Conservation (phyloP, 35 echinoderm and acorn worm species). For the Lytechinus variegatus region DNA sequence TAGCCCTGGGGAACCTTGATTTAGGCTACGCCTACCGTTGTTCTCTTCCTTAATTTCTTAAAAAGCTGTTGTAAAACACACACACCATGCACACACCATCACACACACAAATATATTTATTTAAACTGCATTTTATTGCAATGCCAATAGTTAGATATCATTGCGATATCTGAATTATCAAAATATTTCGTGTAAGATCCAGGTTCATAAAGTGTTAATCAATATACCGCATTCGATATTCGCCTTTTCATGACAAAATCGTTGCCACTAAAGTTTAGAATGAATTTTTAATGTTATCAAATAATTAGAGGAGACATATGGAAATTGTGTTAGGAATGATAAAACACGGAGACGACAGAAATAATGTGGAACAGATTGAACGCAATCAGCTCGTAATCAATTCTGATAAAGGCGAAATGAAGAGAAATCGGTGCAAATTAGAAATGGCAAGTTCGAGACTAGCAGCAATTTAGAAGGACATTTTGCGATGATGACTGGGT, state of each 20-base stretch:
- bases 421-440: neutral
- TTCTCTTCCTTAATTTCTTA: no score
- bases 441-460: neutral
- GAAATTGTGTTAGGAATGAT: neutral
- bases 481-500: neutral
- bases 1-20: no score
- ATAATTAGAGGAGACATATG: neutral
- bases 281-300: neutral
- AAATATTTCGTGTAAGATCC: no score
- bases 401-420: neutral
- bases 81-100: no score
- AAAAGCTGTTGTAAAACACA: no score
- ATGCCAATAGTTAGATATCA: no score
- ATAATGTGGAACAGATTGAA: neutral
- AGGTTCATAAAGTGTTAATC: neutral
- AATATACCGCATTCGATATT: neutral
- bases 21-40: no score
- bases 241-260: neutral
- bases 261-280: neutral
- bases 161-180: neutral
- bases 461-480: neutral
- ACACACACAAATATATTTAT: no score
- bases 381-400: neutral
- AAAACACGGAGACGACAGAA: neutral
- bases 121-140: no score